Conservation (phyloP, 2,888 invertebrate genomes). For the Lithosia quadra region DNA sequence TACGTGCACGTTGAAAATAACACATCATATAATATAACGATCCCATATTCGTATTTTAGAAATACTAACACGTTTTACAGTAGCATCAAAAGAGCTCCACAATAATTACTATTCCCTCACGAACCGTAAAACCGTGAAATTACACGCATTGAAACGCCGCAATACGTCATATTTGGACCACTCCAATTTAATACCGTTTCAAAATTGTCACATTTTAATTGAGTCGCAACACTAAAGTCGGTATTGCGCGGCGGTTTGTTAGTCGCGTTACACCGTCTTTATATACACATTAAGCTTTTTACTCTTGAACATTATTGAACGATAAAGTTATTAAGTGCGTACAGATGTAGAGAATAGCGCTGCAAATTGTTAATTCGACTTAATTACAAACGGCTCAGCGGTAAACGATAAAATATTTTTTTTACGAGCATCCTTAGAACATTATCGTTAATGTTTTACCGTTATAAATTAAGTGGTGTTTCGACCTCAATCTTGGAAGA, state of each 20-base stretch:
- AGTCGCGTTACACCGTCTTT: slow-evolving; percentile 60
- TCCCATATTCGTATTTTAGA: background rate
- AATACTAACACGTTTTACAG: background rate
- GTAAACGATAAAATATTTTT: slow-evolving; percentile 72
- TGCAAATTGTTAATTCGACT: slow-evolving; percentile 80
- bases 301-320: slow-evolving; percentile 66
- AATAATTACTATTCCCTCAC: slow-evolving; percentile 17
- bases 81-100: slow-evolving; percentile 5
- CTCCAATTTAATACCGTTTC: slow-evolving; percentile 29
- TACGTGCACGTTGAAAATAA: background rate
- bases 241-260: slow-evolving; percentile 69
- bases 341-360: slow-evolving; percentile 70
- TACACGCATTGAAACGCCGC: slow-evolving; percentile 24
- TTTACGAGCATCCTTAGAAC: slow-evolving; percentile 72
- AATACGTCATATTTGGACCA: slow-evolving; percentile 33
- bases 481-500: slow-evolving; percentile 55
- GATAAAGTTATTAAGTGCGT: slow-evolving; percentile 73
- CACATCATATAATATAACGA: background rate
- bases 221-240: slow-evolving; percentile 74
- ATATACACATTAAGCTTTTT: slow-evolving; percentile 52
- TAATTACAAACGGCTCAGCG: slow-evolving; percentile 76
- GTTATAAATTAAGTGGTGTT: slow-evolving; percentile 76
- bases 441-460: slow-evolving; percentile 77
- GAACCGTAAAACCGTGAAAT: slow-evolving; percentile 21
- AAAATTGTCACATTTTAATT: slow-evolving; percentile 81